Evolutionary conservation across 2,888 invertebrate genomes (phyloP).

Genomic region (Trichogramma evanescens): DNA sequence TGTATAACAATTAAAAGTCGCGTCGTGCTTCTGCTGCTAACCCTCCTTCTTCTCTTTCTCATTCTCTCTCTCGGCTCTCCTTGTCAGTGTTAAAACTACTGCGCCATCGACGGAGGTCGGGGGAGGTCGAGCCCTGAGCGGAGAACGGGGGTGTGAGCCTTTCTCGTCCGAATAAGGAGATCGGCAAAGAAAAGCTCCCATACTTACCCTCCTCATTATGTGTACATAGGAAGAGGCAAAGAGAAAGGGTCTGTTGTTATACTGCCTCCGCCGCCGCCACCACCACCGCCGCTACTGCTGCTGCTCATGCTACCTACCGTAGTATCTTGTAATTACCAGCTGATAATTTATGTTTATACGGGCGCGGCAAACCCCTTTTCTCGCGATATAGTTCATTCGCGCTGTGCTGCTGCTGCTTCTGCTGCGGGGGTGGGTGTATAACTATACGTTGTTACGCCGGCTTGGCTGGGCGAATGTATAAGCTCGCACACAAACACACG

Average conservation of each 20-base stretch:
- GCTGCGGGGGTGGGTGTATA: slow-evolving; percentile 36
- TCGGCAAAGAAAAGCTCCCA: no score
- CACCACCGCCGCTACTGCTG: neutral
- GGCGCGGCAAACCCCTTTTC: slow-evolving; percentile 22
- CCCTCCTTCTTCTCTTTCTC: slow-evolving; percentile 29
- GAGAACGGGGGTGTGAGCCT: slow-evolving; percentile 4
- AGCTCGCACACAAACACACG: no score
- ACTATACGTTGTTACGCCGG: slow-evolving; percentile 42
- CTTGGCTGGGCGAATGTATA: slow-evolving; percentile 11
- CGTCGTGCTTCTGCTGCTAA: slow-evolving; percentile 11
- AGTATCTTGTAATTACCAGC: slow-evolving; percentile 48
- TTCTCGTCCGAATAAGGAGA: no score
- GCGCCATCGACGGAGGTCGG: slow-evolving; percentile 16
- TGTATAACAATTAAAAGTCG: slow-evolving; percentile 47
- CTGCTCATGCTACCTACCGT: neutral
- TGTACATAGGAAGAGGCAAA: slow-evolving; percentile 2
- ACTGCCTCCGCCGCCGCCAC: no score
- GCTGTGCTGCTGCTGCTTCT: neutral
- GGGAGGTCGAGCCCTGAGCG: neutral
- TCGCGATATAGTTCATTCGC: neutral
- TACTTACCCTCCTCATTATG: neutral
- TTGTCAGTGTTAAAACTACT: slow-evolving; percentile 26
- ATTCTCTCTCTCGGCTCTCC: slow-evolving; percentile 18
- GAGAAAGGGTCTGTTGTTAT: neutral
- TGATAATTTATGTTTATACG: slow-evolving; percentile 49